Evolutionary conservation across 2,113 vertebrate species (phyloP).

Genomic region (Rhea pennata): DNA sequence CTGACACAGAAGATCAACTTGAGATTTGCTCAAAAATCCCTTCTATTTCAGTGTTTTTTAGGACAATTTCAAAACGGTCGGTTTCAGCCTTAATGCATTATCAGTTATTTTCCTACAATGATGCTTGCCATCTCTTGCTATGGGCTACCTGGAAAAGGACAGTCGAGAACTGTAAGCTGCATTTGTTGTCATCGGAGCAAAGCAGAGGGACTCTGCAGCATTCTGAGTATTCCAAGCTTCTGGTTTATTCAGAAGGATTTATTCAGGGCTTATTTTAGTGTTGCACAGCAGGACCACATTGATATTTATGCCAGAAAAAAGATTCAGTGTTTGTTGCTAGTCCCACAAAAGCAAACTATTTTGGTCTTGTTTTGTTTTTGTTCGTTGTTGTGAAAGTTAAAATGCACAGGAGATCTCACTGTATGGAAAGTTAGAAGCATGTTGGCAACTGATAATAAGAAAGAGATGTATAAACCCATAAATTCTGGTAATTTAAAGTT

Average conservation of each 20-base stretch:
- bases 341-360: neutral
- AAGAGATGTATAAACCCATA: neutral
- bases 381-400: neutral
- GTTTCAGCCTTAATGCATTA: neutral
- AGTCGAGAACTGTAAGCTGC: neutral
- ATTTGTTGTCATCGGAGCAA: neutral
- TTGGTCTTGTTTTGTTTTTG: neutral
- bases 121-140: neutral
- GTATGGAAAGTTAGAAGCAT: neutral
- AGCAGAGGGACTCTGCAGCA: neutral
- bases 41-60: neutral
- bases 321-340: neutral
- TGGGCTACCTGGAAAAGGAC: neutral
- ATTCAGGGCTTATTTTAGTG: neutral
- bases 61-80: neutral
- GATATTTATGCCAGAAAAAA: neutral
- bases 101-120: neutral
- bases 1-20: neutral
- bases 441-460: neutral
- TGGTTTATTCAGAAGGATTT: neutral
- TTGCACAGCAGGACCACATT: neutral
- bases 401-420: neutral
- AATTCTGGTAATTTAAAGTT: neutral
- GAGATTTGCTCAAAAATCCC: neutral
- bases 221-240: neutral